phyloP scores from a whole-genome alignment of 1,140 invertebrate genomes.

The Drosophila azteca region DNA sequence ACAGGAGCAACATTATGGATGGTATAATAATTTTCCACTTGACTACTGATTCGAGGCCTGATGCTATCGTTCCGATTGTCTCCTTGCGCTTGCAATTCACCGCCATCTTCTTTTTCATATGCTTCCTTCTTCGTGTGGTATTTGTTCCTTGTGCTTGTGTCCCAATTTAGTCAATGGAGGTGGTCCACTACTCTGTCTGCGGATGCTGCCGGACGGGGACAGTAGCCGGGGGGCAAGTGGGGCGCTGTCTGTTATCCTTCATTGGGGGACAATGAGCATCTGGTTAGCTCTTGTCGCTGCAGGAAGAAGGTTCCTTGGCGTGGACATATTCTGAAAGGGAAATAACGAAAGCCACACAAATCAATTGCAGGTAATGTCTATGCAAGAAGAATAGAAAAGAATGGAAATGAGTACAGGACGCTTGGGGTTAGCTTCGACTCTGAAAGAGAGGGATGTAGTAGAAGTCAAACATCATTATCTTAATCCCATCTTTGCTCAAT shows the following conservation, averaged over 20 bases:
- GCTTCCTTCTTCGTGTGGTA: slow-evolving; percentile 16
- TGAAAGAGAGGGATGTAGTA: too few relatives aligned
- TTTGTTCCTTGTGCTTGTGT: background rate
- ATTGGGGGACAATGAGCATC: slow-evolving; percentile 26
- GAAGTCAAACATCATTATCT: too few relatives aligned
- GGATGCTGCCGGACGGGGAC: slow-evolving; percentile 14
- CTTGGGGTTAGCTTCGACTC: too few relatives aligned
- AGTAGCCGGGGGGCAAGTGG: slow-evolving; percentile 30
- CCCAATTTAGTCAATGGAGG: slow-evolving; percentile 40
- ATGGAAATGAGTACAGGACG: too few relatives aligned
- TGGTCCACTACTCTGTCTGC: slow-evolving; percentile 24
- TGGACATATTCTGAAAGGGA: slow-evolving; percentile 39
- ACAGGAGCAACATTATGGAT: slow-evolving; percentile 79
- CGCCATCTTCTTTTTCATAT: slow-evolving; percentile 38
- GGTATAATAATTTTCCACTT: slow-evolving; percentile 83
- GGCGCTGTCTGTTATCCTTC: slow-evolving; percentile 23
- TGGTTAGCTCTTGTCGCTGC: slow-evolving; percentile 46
- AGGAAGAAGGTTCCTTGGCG: slow-evolving; percentile 11
- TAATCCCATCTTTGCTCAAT: too few relatives aligned
- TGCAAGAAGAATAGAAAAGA: too few relatives aligned
- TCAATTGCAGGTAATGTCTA: slow-evolving; percentile 20
- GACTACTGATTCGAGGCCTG: slow-evolving; percentile 77
- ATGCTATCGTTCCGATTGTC: slow-evolving; percentile 52
- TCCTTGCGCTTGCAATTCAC: slow-evolving; percentile 48
- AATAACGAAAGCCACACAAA: slow-evolving; percentile 36